Evolutionary conservation across 2,797 vertebrate genomes (phyloP).

Genomic region (Chiloscyllium punctatum): DNA sequence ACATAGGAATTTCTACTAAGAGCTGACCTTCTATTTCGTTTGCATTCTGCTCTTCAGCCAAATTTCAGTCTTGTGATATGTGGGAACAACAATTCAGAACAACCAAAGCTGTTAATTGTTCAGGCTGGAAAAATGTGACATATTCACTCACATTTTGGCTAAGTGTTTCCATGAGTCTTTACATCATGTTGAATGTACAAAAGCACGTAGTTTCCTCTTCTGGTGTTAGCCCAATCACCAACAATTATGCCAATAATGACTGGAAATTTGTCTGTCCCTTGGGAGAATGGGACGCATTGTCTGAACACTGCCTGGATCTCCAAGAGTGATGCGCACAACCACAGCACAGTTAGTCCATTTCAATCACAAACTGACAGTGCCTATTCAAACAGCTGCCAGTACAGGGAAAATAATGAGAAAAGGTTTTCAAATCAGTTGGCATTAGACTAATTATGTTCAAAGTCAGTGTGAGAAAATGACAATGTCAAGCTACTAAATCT

Average conservation of each 20-base stretch:
- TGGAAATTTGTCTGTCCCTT: not conserved
- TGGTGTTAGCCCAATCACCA: not conserved
- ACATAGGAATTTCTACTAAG: not conserved
- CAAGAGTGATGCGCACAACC: not conserved
- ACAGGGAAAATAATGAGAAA: no score
- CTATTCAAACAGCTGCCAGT: not conserved
- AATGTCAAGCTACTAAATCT: not conserved
- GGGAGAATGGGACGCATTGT: not conserved
- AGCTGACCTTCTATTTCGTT: not conserved
- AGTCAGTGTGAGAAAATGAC: not conserved
- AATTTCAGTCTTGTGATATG: constrained; percentile 12
- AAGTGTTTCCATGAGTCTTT: not conserved
- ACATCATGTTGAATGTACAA: not conserved
- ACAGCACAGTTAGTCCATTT: not conserved
- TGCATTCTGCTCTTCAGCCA: not conserved
- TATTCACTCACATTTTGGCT: not conserved
- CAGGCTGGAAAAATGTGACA: not conserved
- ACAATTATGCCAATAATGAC: not conserved
- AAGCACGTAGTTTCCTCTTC: not conserved
- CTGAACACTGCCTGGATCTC: not conserved
- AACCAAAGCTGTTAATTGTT: not conserved
- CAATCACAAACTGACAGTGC: not conserved
- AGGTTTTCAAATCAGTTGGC: not conserved
- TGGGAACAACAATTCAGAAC: not conserved
- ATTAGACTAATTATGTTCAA: not conserved